Conservation (phyloP, 2,113 vertebrate species). For the Nerophis ophidion region DNA sequence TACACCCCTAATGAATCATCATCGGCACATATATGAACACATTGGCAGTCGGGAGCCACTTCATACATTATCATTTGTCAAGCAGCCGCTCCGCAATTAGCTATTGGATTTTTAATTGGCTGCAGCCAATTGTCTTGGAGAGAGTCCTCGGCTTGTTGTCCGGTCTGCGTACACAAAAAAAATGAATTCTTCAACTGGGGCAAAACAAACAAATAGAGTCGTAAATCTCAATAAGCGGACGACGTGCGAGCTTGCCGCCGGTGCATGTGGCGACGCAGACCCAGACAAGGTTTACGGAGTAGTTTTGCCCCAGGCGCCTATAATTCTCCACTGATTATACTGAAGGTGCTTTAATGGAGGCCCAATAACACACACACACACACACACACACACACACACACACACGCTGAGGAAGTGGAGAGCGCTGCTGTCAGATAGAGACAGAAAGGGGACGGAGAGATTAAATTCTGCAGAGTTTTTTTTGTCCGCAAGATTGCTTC, state of each 20-base stretch:
- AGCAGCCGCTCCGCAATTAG: slow-evolving; percentile 38
- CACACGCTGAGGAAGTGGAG: slow-evolving; percentile 24
- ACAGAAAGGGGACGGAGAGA: slow-evolving; percentile 71
- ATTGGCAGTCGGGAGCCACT: slow-evolving; percentile 20
- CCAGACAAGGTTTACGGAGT: slow-evolving; percentile 32
- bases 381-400: slow-evolving; percentile 27
- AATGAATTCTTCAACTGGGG: slow-evolving; percentile 29
- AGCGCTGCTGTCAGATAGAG: slow-evolving; percentile 58
- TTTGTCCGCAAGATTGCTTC: slow-evolving; percentile 73
- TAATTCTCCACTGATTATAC: slow-evolving; percentile 70
- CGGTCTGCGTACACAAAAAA: slow-evolving; percentile 10
- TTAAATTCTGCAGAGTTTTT: slow-evolving; percentile 72
- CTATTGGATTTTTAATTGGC: slow-evolving; percentile 45
- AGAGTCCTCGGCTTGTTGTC: slow-evolving; percentile 5
- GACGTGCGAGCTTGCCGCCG: not conserved
- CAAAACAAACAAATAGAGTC: slow-evolving; percentile 8
- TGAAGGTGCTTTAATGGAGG: slow-evolving; percentile 66
- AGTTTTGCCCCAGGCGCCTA: slow-evolving; percentile 46
- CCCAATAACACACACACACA: slow-evolving; percentile 44
- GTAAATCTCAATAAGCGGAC: slow-evolving; percentile 8
- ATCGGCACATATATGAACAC: slow-evolving; percentile 19
- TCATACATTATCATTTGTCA: slow-evolving; percentile 33
- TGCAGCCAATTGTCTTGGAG: slow-evolving; percentile 5
- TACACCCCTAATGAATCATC: too few relatives aligned
- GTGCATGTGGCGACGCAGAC: slow-evolving; percentile 35